Evolutionary conservation across 1,140 invertebrate species (phyloP), one percentile per base, ranked within the genome.

Genomic region (Archivesica marissinica): DNA sequence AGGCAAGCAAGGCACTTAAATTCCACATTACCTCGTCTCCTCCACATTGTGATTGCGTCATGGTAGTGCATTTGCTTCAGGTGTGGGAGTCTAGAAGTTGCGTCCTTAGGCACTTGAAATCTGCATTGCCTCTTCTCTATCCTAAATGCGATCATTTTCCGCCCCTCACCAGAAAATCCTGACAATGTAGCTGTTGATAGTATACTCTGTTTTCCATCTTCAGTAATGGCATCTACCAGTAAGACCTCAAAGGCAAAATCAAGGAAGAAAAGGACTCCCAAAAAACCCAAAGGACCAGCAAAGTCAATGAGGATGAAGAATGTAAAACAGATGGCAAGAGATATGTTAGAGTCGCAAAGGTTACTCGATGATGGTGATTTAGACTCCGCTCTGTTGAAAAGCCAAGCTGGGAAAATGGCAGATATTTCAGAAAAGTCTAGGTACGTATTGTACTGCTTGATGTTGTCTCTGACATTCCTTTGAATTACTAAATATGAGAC

Each of bases 311-410:
- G 39, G 23, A 61, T 38, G 17, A 64, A 33, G 20, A 78, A 64
- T 28, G 52, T 61, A 6, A 61, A 78, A 54, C 44, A 47, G 56
- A 78, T 54, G 28, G 59, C 54, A 0, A 30, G 25, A 39, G 76
- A 78, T 33, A 35, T 50, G 30, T 11, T 64, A 30, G 23, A 38
- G 35, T 64, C 54, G n/a, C 38, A 64, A 17, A 78, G 56, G 28
- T 17, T 78, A 25, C 17, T 52, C 13, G 41, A 47, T 2, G 35
- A 44, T 25, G 76, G 64, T 78, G 76, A 64, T 61, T 38, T 64
- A 38, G 76, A 78, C 25, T 35, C 76, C 4, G 50, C 76, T 20
- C 35, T 54, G 25, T 64, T 44, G 38, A 78, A 78, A 66, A 47
- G 54, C 28, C 56, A 64, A 23, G 25, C 20, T 28, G 11, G 15